These are phyloP conservation scores for Zaprionus kolodkinae DNA, from an alignment of 1,140 invertebrate species.

Conservation along the genomic window DNA sequence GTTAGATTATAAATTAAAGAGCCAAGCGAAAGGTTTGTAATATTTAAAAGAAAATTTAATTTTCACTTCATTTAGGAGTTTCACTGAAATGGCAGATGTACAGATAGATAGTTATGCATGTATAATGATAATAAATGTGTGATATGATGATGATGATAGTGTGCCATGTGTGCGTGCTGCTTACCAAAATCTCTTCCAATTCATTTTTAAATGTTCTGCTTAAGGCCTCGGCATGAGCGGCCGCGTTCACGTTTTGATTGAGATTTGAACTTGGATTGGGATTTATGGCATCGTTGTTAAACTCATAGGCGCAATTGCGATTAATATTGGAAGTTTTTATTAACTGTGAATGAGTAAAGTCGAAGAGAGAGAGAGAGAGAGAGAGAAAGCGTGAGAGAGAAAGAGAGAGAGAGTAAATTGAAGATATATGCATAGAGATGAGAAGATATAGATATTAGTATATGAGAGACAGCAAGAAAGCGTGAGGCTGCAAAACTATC, in stretches of 20 bases:
- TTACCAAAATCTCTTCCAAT: conserved; percentile 81
- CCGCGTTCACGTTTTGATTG: conserved; percentile 71
- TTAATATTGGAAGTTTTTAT: conserved; percentile 79
- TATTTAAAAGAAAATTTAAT: too few relatives aligned
- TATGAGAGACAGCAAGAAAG: neutral
- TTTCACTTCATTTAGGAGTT: neutral
- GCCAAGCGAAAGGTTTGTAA: too few relatives aligned
- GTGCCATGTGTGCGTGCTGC: conserved; percentile 36
- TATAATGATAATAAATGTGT: conserved; percentile 1
- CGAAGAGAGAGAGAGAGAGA: conserved; percentile 17
- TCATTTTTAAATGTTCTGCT: conserved; percentile 81
- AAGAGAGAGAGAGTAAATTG: conserved; percentile 35
- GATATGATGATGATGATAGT: conserved; percentile 6
- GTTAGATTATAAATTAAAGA: too few relatives aligned
- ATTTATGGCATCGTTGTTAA: conserved; percentile 76
- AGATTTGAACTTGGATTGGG: conserved; percentile 71
- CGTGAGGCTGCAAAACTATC: neutral
- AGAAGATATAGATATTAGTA: conserved; percentile 44
- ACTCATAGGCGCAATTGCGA: conserved; percentile 79
- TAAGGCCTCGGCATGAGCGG: conserved; percentile 72
- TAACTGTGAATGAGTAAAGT: conserved; percentile 59
- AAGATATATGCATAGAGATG: conserved; percentile 50
- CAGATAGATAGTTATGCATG: conserved; percentile 1
- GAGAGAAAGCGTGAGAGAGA: conserved; percentile 17
- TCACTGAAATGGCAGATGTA: neutral